These are phyloP conservation scores for Catostylus mosaicus DNA, from an alignment of 30 jellyfish, hydroid and myxozoan genomes.

Conservation along the genomic window DNA sequence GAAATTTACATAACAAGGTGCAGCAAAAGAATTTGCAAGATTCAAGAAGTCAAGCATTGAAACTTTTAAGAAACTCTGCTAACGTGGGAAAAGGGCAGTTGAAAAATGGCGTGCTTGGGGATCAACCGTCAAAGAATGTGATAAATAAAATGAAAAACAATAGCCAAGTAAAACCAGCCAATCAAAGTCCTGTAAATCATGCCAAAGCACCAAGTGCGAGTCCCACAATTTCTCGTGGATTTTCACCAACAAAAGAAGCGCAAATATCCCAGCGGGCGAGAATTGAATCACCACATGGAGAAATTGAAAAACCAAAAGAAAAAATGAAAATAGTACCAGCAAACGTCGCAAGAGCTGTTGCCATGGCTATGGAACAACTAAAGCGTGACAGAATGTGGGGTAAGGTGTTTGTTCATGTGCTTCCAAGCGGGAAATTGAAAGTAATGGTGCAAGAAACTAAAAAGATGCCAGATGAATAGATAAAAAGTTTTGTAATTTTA, in stretches of 20 bases:
- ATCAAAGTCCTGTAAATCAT: background rate
- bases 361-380: constrained; percentile 99
- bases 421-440: constrained; percentile 97
- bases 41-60: constrained; percentile 70
- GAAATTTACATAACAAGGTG: constrained; percentile 9
- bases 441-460: constrained; percentile 99
- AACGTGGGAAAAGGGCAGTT: constrained; percentile 21
- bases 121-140: constrained; percentile 46
- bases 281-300: constrained; percentile 64
- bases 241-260: constrained; percentile 34
- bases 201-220: constrained; percentile 24
- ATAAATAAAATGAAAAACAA: constrained; percentile 7
- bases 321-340: constrained; percentile 90
- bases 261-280: constrained; percentile 48
- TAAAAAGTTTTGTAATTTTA: background rate
- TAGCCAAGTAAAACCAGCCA: background rate
- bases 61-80: constrained; percentile 32
- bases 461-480: constrained; percentile 89
- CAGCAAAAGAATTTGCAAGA: constrained; percentile 62
- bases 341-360: constrained; percentile 99
- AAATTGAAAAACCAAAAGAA: constrained; percentile 55
- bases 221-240: background rate
- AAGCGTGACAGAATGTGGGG: constrained; percentile 99
- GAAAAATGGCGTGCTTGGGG: constrained; percentile 80
- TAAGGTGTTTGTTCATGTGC: constrained; percentile 97